phyloP scores from a whole-genome alignment of 2,113 vertebrate genomes.

The Tachuris rubrigastra region DNA sequence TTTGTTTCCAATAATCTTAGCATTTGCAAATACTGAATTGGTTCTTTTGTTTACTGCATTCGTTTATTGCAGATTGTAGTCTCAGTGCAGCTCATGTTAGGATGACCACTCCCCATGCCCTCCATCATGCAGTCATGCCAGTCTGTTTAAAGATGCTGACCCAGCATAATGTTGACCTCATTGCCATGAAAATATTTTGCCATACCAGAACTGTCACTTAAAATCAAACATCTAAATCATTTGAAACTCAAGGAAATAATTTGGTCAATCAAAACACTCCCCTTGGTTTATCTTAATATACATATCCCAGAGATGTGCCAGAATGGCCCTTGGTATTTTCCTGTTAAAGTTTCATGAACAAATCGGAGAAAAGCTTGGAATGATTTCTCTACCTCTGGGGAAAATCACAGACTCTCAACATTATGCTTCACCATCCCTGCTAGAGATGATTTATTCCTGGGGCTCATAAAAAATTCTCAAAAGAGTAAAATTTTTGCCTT shows the following conservation, averaged over 20 bases:
- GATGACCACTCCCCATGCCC: neutral
- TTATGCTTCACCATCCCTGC: constrained; percentile 18
- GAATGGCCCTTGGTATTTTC: neutral
- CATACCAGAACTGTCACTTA: neutral
- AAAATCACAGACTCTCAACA: constrained; percentile 33
- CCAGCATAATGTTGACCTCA: neutral
- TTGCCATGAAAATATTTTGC: constrained; percentile 5
- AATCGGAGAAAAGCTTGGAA: constrained; percentile 36
- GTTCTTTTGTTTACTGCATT: constrained; percentile 17
- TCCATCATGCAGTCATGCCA: neutral
- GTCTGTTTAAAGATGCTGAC: neutral
- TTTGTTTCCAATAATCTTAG: constrained; percentile 6
- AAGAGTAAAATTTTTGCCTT: constrained; percentile 47
- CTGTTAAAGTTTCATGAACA: constrained; percentile 40
- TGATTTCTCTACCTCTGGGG: constrained; percentile 35
- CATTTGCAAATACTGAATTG: neutral
- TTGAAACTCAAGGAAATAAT: constrained; percentile 14
- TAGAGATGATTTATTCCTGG: constrained; percentile 40
- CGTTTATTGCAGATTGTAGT: neutral
- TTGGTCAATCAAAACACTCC: neutral
- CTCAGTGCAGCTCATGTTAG: neutral
- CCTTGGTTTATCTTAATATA: neutral
- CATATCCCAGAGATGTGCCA: neutral
- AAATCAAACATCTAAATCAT: constrained; percentile 33
- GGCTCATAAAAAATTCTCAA: constrained; percentile 55